Percentiles rank a stretch among this genome's conserved stretches.
Evolutionary conservation across 2,797 vertebrate species (phyloP).

Genomic region (Coregonus ussuriensis): DNA sequence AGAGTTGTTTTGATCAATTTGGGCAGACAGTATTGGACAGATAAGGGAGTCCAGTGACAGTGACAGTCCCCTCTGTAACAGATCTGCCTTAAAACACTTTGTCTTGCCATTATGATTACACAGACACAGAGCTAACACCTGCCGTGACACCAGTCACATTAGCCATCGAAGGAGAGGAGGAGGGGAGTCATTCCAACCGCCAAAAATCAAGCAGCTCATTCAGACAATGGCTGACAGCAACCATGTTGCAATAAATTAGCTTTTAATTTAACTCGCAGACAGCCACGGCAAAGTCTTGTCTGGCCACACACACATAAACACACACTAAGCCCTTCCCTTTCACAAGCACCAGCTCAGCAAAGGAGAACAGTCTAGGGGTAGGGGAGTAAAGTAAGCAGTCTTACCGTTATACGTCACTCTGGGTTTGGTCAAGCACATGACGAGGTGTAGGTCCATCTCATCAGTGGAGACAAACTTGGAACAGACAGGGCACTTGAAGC

Average conservation of each 20-base stretch:
- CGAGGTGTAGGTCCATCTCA: slow-evolving; percentile 97
- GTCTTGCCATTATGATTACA: too few relatives aligned
- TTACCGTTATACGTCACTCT: slow-evolving; percentile 96
- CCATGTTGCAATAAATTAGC: background rate
- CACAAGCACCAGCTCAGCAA: background rate
- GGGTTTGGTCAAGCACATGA: slow-evolving; percentile 95
- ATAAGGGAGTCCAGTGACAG: background rate
- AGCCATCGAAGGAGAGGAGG: too few relatives aligned
- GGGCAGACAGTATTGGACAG: background rate
- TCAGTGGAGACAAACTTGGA: slow-evolving; percentile 95
- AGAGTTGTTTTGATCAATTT: background rate
- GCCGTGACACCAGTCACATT: background rate
- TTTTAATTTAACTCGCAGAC: background rate
- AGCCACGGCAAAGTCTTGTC: background rate
- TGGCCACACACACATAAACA: background rate
- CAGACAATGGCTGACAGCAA: background rate
- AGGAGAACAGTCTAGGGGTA: background rate
- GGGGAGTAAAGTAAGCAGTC: slow-evolving; percentile 35
- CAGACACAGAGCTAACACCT: too few relatives aligned
- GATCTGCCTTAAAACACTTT: background rate
- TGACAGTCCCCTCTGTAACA: too few relatives aligned
- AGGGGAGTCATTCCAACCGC: too few relatives aligned
- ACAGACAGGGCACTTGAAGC: slow-evolving; percentile 97
- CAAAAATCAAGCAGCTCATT: background rate
- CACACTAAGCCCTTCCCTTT: background rate